Evolutionary conservation across 1,140 invertebrate species (phyloP), one percentile per base, ranked within the genome.

Genomic region (Onthophagus taurus): DNA sequence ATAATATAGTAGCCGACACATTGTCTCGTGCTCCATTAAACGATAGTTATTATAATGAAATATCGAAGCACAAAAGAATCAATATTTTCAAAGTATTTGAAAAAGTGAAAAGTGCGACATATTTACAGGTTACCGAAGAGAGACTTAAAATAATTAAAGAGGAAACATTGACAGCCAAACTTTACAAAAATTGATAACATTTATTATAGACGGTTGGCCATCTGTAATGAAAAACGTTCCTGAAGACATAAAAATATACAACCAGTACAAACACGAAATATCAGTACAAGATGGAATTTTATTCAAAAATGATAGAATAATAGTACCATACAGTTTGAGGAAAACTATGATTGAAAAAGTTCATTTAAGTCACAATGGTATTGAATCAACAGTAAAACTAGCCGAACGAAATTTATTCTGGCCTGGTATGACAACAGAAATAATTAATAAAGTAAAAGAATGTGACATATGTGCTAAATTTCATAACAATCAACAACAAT

Each of bases 301-400:
- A 47, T 46, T 61, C 24, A 49, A 49, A 48, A 41, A 47, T 4
- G 18, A 42, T 12, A 23, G 42, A 45, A 30, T 59, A 11, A 41
- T 64, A 2, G 56, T 64, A 13, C 59, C 54, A n/a, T 20, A 38
- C 14, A 45, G 19, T 30, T 43, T 56, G 31, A 29, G 55, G 43
- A 38, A 47, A 14, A 48, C 48, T 20, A 59, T 60, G 11, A 20
- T 41, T 12, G 19, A 43, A 13, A 33, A 9, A 31, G 21, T 13
- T 9, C 50, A 43, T 33, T 19, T 18, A 3, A 24, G 13, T 7
- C 47, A 51, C 30, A 30, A 24, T 9, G 41, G 44, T 60, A 26
- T 33, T 47, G 38, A 44, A 51, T 9, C 23, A 54, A 26, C 59
- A 57, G 31, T 42, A 44, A 21, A 42, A 42, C 24, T 61, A 62